These are phyloP conservation scores for Pocillopora damicornis DNA, from an alignment of 64 coral and sea anemone genomes.

Conservation along the genomic window DNA sequence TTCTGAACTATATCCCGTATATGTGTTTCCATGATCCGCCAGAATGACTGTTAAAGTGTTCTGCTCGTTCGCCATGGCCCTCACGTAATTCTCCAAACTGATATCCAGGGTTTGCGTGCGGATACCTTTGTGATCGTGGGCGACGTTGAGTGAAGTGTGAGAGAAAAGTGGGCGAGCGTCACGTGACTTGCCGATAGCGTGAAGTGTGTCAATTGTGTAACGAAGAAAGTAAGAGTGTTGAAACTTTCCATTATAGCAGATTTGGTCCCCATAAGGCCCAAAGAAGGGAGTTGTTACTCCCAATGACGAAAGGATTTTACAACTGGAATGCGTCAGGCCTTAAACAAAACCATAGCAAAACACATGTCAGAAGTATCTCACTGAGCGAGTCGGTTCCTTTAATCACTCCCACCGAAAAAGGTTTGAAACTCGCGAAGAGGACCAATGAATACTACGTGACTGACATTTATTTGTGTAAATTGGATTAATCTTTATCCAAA, in stretches of 20 bases:
- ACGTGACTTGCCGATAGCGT: constrained; percentile 10
- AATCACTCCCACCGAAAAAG: neutral
- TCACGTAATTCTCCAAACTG: constrained; percentile 48
- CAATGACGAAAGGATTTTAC: constrained; percentile 48
- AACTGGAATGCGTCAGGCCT: constrained; percentile 83
- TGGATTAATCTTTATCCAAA: too few species aligned
- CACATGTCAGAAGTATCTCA: neutral
- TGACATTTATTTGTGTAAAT: too few species aligned
- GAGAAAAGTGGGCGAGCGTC: constrained; percentile 57
- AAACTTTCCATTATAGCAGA: constrained; percentile 86
- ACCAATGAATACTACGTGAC: too few species aligned
- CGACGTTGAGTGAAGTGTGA: constrained; percentile 67
- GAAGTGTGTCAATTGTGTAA: constrained; percentile 58
- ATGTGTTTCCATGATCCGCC: constrained; percentile 92
- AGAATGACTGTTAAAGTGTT: constrained; percentile 79
- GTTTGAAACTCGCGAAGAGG: too few species aligned
- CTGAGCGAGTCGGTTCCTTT: too few species aligned
- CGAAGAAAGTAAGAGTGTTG: constrained; percentile 74
- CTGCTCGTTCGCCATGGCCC: constrained; percentile 25
- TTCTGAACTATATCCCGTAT: constrained; percentile 54
- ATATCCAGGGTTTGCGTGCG: constrained; percentile 73
- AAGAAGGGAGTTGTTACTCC: constrained; percentile 51
- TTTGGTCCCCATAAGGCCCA: constrained; percentile 56
- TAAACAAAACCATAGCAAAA: neutral
- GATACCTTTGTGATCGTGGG: constrained; percentile 63